These are phyloP conservation scores for Drosophila fulvimacula DNA, from an alignment of 2,888 invertebrate genomes.

Conservation along the genomic window DNA sequence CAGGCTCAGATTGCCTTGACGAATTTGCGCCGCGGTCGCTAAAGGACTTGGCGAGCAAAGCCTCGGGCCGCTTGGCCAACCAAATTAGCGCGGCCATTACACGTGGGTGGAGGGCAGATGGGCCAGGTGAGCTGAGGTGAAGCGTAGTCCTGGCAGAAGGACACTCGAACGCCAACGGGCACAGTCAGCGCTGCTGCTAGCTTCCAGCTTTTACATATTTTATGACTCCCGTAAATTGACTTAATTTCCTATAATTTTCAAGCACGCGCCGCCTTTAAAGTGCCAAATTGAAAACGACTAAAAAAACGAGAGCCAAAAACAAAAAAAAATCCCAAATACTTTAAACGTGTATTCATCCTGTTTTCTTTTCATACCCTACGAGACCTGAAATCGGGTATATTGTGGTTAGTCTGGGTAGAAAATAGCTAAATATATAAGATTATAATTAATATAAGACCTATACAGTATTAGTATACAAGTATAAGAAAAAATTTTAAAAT, in stretches of 20 bases:
- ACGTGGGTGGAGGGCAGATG: conserved; percentile 3
- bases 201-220: conserved; percentile 69
- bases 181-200: conserved; percentile 17
- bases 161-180: conserved; percentile 47
- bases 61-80: conserved; percentile 62
- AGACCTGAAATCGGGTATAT: neutral
- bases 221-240: conserved; percentile 71
- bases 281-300: conserved; percentile 58
- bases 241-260: conserved; percentile 74
- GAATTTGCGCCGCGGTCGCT: conserved; percentile 70
- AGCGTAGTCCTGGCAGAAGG: conserved; percentile 34
- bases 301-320: conserved; percentile 1
- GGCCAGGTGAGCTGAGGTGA: neutral
- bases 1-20: conserved; percentile 68
- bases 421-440: no score
- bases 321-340: conserved; percentile 3
- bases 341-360: conserved; percentile 19
- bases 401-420: no score
- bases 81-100: conserved; percentile 71
- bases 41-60: conserved; percentile 43
- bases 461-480: neutral
- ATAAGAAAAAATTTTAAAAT: no score
- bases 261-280: conserved; percentile 58
- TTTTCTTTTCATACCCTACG: conserved; percentile 1
- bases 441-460: neutral